These are phyloP conservation scores for Acanthacorydalis orientalis DNA, from an alignment of 2,888 invertebrate species.

Conservation along the genomic window DNA sequence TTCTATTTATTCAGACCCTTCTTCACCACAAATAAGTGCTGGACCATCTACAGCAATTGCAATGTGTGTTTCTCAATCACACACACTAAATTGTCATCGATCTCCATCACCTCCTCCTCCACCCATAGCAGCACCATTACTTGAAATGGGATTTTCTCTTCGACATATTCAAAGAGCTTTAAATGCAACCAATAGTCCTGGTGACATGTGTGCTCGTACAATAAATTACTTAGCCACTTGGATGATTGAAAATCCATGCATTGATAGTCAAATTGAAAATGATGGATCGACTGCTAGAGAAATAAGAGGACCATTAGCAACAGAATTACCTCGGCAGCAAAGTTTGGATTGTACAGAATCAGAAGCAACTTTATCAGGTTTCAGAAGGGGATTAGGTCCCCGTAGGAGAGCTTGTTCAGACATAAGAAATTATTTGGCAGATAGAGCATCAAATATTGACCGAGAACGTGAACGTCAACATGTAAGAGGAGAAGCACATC, in stretches of 20 bases:
- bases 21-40: conserved; percentile 8
- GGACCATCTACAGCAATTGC: conserved; percentile 1
- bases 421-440: conserved; percentile 19
- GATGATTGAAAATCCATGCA: conserved; percentile 44
- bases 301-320: conserved; percentile 3
- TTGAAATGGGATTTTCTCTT: conserved; percentile 45
- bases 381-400: conserved; percentile 11
- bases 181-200: conserved; percentile 28
- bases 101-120: conserved; percentile 24
- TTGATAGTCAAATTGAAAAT: conserved; percentile 16
- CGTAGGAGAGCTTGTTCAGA: conserved; percentile 18
- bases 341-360: conserved; percentile 9
- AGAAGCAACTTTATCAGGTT: conserved; percentile 9
- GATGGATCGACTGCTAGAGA: conserved; percentile 4
- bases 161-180: conserved; percentile 38
- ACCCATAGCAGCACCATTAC: conserved; percentile 32
- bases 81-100: conserved; percentile 10
- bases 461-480: conserved; percentile 21
- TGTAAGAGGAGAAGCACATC: conserved; percentile 27
- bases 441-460: conserved; percentile 18
- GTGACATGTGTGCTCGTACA: conserved; percentile 26
- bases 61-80: conserved; percentile 9
- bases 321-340: not conserved
- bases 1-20: conserved; percentile 13
- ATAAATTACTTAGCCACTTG: conserved; percentile 41